Conservation (phyloP, 2,888 invertebrate species). For the Zygogramma bicolorata region DNA sequence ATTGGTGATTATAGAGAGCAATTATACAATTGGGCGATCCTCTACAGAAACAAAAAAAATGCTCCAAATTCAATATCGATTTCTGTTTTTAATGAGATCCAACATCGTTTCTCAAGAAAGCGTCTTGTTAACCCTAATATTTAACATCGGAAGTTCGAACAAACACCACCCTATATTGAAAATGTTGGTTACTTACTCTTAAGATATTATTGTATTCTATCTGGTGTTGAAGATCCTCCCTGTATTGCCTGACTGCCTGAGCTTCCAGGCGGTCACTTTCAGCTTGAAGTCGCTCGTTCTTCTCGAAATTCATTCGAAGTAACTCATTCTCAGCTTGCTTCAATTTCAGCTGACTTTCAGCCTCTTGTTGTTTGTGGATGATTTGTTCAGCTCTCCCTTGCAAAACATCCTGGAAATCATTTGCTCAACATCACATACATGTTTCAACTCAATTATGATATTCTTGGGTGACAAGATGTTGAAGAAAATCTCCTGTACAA, state of each 20-base stretch:
- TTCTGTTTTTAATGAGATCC: too few relatives aligned
- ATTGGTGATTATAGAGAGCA: too few relatives aligned
- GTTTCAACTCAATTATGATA: too few relatives aligned
- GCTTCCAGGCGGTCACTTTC: slow-evolving; percentile 58
- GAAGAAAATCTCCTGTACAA: too few relatives aligned
- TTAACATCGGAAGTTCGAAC: too few relatives aligned
- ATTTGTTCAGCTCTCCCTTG: slow-evolving; percentile 61
- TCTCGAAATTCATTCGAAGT: slow-evolving; percentile 55
- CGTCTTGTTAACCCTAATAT: too few relatives aligned
- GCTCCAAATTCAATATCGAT: too few relatives aligned
- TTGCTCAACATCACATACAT: neutral
- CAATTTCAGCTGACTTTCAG: slow-evolving; percentile 56
- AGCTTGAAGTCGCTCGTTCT: slow-evolving; percentile 58
- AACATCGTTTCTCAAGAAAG: too few relatives aligned
- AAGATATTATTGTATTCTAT: slow-evolving; percentile 62
- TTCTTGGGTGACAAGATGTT: too few relatives aligned
- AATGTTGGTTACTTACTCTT: slow-evolving; percentile 54
- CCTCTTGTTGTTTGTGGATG: slow-evolving; percentile 55
- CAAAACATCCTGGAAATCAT: slow-evolving; percentile 55
- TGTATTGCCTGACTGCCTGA: slow-evolving; percentile 57
- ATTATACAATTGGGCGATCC: too few relatives aligned
- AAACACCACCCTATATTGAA: too few relatives aligned
- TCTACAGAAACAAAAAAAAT: too few relatives aligned
- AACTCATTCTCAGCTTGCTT: slow-evolving; percentile 63
- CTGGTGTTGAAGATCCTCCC: slow-evolving; percentile 63